phyloP scores from a whole-genome alignment of 1,140 invertebrate species.

The Ericerus pela region DNA sequence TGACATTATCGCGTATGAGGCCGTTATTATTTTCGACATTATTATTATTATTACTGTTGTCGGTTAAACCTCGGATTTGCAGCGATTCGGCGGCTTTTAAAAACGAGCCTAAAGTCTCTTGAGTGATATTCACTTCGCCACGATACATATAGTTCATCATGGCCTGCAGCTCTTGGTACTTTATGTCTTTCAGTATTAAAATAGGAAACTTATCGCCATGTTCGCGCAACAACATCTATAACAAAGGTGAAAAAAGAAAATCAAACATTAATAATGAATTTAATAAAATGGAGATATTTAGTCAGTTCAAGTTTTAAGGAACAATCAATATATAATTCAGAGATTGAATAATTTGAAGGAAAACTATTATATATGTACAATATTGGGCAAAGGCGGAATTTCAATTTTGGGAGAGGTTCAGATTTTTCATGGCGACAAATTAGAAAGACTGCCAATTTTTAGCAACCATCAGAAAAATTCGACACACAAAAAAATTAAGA shows the following conservation, averaged over 20 bases:
- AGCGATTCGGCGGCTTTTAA: slow-evolving; percentile 78
- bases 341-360: no score
- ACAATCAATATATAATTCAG: no score
- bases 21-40: slow-evolving; percentile 16
- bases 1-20: slow-evolving; percentile 2
- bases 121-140: slow-evolving; percentile 83
- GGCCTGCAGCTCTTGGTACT: slow-evolving; percentile 74
- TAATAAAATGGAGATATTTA: no score
- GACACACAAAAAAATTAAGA: no score
- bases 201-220: slow-evolving; percentile 82
- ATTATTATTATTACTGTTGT: slow-evolving; percentile 41
- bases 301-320: no score
- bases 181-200: slow-evolving; percentile 79
- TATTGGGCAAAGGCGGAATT: no score
- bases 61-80: slow-evolving; percentile 81
- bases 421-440: no score
- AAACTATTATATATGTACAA: no score
- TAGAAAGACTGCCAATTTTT: no score
- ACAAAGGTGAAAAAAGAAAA: slow-evolving; percentile 27
- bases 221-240: slow-evolving; percentile 63
- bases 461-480: no score
- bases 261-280: no score
- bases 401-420: no score
- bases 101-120: slow-evolving; percentile 76
- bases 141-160: slow-evolving; percentile 92